These are phyloP conservation scores for Bursaphelenchus okinawaensis DNA, from an alignment of 2,888 invertebrate genomes.

Conservation along the genomic window DNA sequence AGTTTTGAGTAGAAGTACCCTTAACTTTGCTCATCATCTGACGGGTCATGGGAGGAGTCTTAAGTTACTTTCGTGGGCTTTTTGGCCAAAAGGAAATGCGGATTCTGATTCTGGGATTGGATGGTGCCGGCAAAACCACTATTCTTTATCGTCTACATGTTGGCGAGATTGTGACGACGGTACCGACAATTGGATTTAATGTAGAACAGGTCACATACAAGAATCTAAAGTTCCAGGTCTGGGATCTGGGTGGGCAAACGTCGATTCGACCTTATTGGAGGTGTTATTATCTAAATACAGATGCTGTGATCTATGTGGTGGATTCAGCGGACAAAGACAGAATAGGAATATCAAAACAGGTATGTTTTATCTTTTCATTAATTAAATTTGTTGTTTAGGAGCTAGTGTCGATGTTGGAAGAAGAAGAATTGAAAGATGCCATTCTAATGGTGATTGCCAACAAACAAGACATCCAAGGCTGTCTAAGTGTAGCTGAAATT, in stretches of 20 bases:
- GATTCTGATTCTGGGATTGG: conserved; percentile 64
- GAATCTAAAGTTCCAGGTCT: conserved; percentile 91
- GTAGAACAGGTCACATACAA: conserved; percentile 96
- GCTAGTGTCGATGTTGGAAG: conserved; percentile 55
- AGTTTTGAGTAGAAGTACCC: neutral
- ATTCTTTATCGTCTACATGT: conserved; percentile 73
- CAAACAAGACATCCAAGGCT: conserved; percentile 97
- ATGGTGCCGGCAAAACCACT: conserved; percentile 76
- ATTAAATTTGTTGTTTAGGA: conserved; percentile 61
- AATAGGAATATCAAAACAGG: conserved; percentile 95
- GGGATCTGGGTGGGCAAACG: conserved; percentile 97
- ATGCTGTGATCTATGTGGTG: conserved; percentile 93
- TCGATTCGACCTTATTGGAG: conserved; percentile 96
- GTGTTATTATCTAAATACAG: conserved; percentile 98
- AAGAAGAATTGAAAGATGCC: conserved; percentile 92
- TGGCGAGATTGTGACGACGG: conserved; percentile 53
- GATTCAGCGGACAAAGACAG: conserved; percentile 97
- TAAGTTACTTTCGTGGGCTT: conserved; percentile 91
- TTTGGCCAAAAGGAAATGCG: conserved; percentile 64
- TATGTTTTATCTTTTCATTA: conserved; percentile 12
- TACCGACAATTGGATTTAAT: conserved; percentile 94
- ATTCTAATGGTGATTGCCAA: conserved; percentile 93
- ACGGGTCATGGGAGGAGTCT: conserved; percentile 70
- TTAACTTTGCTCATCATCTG: neutral
- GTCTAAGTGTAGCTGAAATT: conserved; percentile 88